Evolutionary conservation across 2,797 vertebrate genomes (phyloP), one percentile per base, ranked within the genome.

Genomic region (Gephyroberyx darwinii): DNA sequence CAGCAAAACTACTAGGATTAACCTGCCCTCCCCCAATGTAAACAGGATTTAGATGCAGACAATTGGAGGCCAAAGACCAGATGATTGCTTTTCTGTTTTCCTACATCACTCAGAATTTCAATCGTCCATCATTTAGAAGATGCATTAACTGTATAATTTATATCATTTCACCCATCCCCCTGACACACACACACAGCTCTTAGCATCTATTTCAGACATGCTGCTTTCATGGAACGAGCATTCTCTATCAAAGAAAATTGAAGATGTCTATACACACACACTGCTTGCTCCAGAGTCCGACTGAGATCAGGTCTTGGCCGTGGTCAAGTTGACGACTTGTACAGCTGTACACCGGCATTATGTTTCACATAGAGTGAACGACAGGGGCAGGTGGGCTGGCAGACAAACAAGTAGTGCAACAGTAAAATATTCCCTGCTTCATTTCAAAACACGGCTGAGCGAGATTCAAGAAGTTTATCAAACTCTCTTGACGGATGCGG

Each of bases 311-410:
- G 39, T 58, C 45, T 52, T 58, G 59, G 70, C 57, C 52, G 50
- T 37, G 56, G 57, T 56, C 52, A 58, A 55, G 68, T 0, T 89
- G 84, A 88, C 75, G 84, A 90, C 90, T 90, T 87, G 61, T 75
- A 68, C 93, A 94, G 93, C 94, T 95, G 94, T 83, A 88, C 64
- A 62, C 22, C 1, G 73, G 90, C 74, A 30, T 94, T 86, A 54
- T 66, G 81, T 95, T 95, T 94, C 94, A 88, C 73, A 83, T 63
- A 64, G 84, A 63, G 60, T 91, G 93, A 95, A 70, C 68, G 91
- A 90, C 81, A 73, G 90, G 66, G 88, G 71, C 94, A 95, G 95
- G 92, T 94, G 94, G 86, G 62, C 74, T 71, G 80, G 71, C 77
- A 68, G 69, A 69, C 78, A 84, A 78, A 86, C 78, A 82, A 75